These are phyloP conservation scores for Heliconius erato DNA, from an alignment of 2,888 invertebrate genomes.

Conservation along the genomic window DNA sequence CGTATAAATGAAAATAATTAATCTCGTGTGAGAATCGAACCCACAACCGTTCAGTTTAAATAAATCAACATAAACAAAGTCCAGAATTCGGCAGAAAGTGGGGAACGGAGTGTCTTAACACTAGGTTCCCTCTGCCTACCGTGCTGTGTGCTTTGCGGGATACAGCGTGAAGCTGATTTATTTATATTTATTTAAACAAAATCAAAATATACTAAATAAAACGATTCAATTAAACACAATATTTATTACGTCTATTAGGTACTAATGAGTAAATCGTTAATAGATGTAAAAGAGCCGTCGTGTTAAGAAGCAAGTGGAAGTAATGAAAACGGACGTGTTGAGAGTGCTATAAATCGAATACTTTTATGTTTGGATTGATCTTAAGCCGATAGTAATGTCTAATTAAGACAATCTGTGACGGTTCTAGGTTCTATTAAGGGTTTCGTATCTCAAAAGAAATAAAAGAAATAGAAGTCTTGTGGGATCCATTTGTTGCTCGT, in stretches of 20 bases:
- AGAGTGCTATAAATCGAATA: conserved; percentile 33
- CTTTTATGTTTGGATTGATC: conserved; percentile 24
- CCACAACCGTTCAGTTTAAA: neutral
- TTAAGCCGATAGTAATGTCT: conserved; percentile 12
- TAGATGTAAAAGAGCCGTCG: neutral
- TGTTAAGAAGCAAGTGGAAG: conserved; percentile 6
- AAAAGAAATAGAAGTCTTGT: too few species aligned
- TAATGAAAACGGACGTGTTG: conserved; percentile 44
- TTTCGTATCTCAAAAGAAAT: too few species aligned
- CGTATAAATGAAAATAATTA: neutral
- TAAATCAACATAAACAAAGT: neutral
- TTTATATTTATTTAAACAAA: too few species aligned
- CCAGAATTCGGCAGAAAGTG: too few species aligned
- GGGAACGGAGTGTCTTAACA: too few species aligned
- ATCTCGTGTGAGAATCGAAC: neutral
- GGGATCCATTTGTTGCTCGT: too few species aligned
- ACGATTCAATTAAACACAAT: conserved; percentile 10
- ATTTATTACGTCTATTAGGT: conserved; percentile 38
- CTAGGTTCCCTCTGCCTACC: too few species aligned
- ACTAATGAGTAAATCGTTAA: conserved; percentile 26
- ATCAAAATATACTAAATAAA: neutral
- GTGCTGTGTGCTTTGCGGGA: too few species aligned
- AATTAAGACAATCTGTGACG: neutral
- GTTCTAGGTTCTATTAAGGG: neutral
- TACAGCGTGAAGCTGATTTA: too few species aligned